Evolutionary conservation across 2,797 vertebrate genomes (phyloP), one percentile per base, ranked within the genome.

Genomic region (Xiphorhynchus erythropygius): DNA sequence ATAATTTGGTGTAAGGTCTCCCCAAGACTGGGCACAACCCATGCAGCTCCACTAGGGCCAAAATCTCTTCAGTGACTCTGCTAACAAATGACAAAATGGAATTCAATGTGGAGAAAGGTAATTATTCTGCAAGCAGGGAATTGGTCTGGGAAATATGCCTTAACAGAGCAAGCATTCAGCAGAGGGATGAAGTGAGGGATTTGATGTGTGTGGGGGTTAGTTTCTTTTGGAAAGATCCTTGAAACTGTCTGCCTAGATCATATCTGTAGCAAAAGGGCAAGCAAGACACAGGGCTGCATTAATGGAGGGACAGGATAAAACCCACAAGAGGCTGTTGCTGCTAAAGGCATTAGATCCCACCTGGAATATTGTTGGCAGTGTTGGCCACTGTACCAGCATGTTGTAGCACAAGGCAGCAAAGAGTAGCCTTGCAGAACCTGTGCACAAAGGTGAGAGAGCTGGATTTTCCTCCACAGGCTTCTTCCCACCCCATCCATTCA

Each of bases 291-390:
- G 73, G 28, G 70, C 63, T 91, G 56, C 27, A 50, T 74, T 87
- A 89, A 71, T 25, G 44, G 41, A 84, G 35, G 28, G 52, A 42
- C 33, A 71, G 67, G 49, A 63, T 74, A n/a, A 86, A 84, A 87
- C 35, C 1, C 27, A 32, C 25, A 77, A 69, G 76, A 59, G 35
- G 15, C 0, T 2, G 22, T 79, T 44, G 37, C 71, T 93, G 89
- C 30, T 39, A 71, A 96, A 95, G 65, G n/a, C 65, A 57, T 81
- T 87, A 89, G 80, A 78, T 90, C 53, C 64, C 70, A 89, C 74
- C 55, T 84, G 79, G 57, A 91, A 46, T 47, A 25, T n/a, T 85
- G 53, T 90, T 44, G 75, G 90, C 19, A 18, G 80, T 59, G 84
- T 16, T 90, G 74, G 49, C 44, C 47, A 44, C 79, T 76, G 87